Evolutionary conservation across 2,797 vertebrate species (phyloP), one percentile per base, ranked within the genome.

Genomic region (Sebastes taczanowskii): DNA sequence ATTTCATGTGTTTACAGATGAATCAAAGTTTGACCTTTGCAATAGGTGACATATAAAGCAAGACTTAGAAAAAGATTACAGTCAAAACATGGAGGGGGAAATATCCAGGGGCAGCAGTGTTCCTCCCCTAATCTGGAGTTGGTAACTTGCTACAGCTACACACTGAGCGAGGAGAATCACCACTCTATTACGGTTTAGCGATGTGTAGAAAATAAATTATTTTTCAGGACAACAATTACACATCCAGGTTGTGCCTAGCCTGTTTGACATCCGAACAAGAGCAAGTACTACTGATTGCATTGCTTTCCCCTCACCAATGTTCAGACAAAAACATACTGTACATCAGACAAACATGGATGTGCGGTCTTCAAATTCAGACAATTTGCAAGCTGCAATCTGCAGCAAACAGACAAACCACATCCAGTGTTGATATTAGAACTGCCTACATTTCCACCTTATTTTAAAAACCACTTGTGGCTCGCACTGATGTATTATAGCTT

Each of bases 381-480:
- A 71, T 62, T 7, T 61, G 9, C 34, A 42, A 14, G 18, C 56
- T 62, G 53, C 23, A 30, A 58, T 9, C 55, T 20, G 30, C 65
- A 42, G 46, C 55, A 68, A 69, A 69, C 20, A 64, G 11, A 65
- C n/a, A 38, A 53, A 64, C 35, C 34, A 56, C 52, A 76, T 65
- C 29, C 5, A 22, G 56, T 13, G 18, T 79, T 73, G 16, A 46
- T 56, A 77, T 32, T 27, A 76, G 71, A 71, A 56, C 23, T 25
- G 3, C 65, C 60, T 22, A 78, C 30, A 70, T 80, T 83, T 85
- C 35, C 52, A 60, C 62, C 58, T 78, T 35, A 25, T 83, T 80
- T 68, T 14, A 77, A 42, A 65, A 70, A 30, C 11, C 11, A 58
- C 13, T 69, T 38, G 35, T 0, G 35, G 13, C 35, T 63, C 16